These are phyloP conservation scores for Ophiodon elongatus DNA, from an alignment of 2,113 vertebrate species.

Conservation along the genomic window DNA sequence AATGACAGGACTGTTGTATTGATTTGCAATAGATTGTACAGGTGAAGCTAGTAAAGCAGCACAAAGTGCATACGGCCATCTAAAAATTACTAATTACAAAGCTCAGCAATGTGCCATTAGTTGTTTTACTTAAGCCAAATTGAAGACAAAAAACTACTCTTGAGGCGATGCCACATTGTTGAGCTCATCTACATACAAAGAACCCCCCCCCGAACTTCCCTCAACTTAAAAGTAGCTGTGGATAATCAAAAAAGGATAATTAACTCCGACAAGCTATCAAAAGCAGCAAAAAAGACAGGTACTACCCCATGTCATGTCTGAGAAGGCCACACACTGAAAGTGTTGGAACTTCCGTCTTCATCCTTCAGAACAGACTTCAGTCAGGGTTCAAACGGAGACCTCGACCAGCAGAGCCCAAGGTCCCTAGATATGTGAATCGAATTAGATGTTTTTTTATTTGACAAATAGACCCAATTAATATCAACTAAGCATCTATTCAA, in stretches of 20 bases:
- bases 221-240: conserved; percentile 32
- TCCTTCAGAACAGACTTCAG: conserved; percentile 86
- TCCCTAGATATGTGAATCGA: conserved; percentile 88
- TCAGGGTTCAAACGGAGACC: conserved; percentile 86
- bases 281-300: conserved; percentile 77
- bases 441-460: conserved; percentile 83
- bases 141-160: background rate
- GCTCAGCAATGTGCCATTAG: conserved; percentile 6
- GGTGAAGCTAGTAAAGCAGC: background rate
- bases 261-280: conserved; percentile 62
- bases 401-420: conserved; percentile 87
- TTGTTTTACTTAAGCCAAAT: background rate
- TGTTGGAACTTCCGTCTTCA: conserved; percentile 85
- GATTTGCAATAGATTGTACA: background rate
- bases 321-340: conserved; percentile 80
- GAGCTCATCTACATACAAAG: background rate
- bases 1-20: background rate
- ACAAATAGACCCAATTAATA: conserved; percentile 79
- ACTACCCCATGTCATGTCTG: conserved; percentile 81
- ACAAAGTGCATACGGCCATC: background rate
- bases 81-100: conserved; percentile 1
- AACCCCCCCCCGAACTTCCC: background rate
- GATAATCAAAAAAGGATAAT: conserved; percentile 19
- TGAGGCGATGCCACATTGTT: conserved; percentile 22
- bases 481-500: conserved; percentile 91